Percentiles rank a stretch among this genome's conserved stretches.
Conservation (phyloP, 2,113 vertebrate species). For the Terrapene triunguis region DNA sequence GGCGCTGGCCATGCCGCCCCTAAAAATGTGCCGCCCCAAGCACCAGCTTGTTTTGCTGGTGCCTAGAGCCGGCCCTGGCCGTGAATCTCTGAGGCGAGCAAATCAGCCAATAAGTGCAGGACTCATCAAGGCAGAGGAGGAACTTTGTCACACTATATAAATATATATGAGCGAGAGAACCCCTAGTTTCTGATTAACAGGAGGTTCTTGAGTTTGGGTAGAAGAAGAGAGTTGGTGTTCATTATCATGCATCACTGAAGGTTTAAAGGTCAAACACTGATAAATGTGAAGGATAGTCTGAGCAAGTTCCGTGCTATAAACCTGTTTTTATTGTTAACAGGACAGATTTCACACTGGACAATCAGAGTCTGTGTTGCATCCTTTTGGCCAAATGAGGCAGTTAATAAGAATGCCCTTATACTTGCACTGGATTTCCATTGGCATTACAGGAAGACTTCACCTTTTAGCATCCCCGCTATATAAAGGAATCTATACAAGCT, state of each 20-base stretch:
- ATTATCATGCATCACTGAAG: neutral
- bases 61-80: too few species aligned
- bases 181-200: too few species aligned
- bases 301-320: neutral
- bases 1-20: too few species aligned
- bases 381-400: neutral
- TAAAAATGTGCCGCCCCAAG: too few species aligned
- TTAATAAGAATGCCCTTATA: neutral
- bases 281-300: neutral
- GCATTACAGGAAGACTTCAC: neutral
- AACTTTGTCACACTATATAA: too few species aligned
- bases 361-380: neutral
- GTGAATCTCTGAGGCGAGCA: too few species aligned
- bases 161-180: neutral
- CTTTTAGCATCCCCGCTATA: neutral
- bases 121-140: too few species aligned
- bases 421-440: neutral
- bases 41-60: too few species aligned
- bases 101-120: too few species aligned
- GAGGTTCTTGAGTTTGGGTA: accelerated
- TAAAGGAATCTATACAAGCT: neutral
- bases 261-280: neutral
- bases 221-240: neutral
- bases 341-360: neutral
- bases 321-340: neutral